Evolutionary conservation across 2,797 vertebrate species (phyloP).

Genomic region (Onychomys arenicola): DNA sequence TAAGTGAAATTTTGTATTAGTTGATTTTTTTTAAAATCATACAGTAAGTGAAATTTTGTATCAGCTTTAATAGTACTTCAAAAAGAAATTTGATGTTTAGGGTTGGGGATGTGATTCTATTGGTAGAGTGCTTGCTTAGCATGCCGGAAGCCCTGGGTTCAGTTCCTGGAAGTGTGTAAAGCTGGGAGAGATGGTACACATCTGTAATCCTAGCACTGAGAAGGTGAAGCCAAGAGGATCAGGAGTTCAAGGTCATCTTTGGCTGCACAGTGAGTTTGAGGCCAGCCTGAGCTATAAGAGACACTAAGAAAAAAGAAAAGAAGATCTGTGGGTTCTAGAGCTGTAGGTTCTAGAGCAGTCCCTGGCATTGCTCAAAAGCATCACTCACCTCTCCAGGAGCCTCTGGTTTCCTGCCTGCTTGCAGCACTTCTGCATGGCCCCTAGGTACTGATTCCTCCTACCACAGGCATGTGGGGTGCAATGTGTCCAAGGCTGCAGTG

Average conservation of each 20-base stretch:
- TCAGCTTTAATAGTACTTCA: background rate
- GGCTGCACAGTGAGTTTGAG: background rate
- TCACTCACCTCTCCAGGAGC: background rate
- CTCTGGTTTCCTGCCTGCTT: background rate
- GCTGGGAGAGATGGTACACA: background rate
- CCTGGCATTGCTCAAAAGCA: background rate
- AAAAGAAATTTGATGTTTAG: background rate
- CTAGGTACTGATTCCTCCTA: background rate
- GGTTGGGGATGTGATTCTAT: background rate
- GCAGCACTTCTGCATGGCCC: background rate
- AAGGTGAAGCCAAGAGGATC: background rate
- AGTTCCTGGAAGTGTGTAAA: no score
- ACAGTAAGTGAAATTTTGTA: background rate
- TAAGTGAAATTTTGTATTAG: no score
- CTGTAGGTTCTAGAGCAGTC: background rate
- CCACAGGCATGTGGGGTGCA: background rate
- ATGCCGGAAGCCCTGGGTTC: background rate
- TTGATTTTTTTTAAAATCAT: slow-evolving; percentile 21
- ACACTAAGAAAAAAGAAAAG: background rate
- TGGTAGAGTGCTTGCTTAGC: background rate
- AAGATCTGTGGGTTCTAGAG: background rate
- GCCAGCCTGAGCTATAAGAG: background rate
- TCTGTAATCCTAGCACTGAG: background rate
- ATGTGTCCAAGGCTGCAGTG: background rate
- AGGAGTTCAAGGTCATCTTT: background rate